Base-by-base conservation (phyloP, 2,113 vertebrate genomes). In the Sapajus apella region DNA sequence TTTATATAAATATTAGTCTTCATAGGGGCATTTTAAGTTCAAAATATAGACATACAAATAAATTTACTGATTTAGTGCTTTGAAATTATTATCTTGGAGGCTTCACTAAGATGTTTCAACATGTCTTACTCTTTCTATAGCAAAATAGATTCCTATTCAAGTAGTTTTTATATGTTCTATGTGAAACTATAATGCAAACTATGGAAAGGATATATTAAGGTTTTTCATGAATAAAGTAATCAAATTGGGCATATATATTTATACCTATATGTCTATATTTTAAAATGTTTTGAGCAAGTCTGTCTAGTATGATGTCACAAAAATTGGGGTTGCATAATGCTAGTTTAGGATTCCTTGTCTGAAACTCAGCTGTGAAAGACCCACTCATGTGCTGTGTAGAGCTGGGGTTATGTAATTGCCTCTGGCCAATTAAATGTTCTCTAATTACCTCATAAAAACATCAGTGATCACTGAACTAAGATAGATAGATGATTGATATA, bases 1-100 rank as follows among this genome's bases (percentile, higher is more conserved):
- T 95, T 86, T 97, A 32, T 97, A 55, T 96, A 96, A 98, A 98
- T 98, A 97, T 97, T 70, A 91, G 47, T 97, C 80, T 97, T 97
- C 66, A 73, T 75, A 52, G 92, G n/a, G 95, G 94, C 92, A 68
- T 96, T 91, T 80, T 96, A 75, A 94, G 18, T 40, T 98, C 9
- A 88, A 97, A 97, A 90, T 92, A 94, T 58, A 97, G 95, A 89
- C 30, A 88, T 87, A 94, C 98, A 98, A 98, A 98, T 91, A 96
- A 97, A 98, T 97, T 61, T 96, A 97, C 45, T 91, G 89, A 95
- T 50, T 90, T 61, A 13, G 30, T 97, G 35, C 3, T 93, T 98
- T 94, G 66, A 96, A 97, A 93, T 95, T 91, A 97, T 98, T 96
- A 94, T 20, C 68, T 40, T 66, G 45, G 10, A 4, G 2, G 47